A percentile compares a stretch with the other conserved stretches of the same genome.
phyloP scores from a whole-genome alignment of 1,140 invertebrate genomes.

The Lordiphosa collinella region DNA sequence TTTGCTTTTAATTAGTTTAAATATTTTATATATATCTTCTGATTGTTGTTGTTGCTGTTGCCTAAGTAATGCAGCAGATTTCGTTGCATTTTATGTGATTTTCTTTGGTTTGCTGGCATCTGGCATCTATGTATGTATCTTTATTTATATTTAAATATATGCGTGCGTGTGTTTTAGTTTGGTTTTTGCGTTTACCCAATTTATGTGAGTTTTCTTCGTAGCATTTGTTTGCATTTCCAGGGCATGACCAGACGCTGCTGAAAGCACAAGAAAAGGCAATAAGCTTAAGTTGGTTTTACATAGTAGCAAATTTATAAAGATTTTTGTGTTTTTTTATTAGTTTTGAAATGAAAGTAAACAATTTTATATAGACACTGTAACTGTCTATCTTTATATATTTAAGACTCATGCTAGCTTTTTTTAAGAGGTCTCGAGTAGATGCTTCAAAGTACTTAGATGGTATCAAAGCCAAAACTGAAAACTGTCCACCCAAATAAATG shows the following conservation, averaged over 20 bases:
- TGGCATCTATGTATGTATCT: conserved; percentile 1
- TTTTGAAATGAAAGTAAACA: too few relatives aligned
- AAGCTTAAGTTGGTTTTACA: conserved; percentile 12
- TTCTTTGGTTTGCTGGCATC: conserved; percentile 25
- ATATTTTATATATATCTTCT: conserved; percentile 42
- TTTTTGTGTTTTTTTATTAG: not conserved
- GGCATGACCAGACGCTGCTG: conserved; percentile 20
- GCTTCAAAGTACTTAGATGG: too few relatives aligned
- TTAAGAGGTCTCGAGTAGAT: too few relatives aligned
- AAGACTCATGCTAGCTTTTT: too few relatives aligned
- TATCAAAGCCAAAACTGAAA: too few relatives aligned
- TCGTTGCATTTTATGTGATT: conserved; percentile 65
- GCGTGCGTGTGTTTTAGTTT: not conserved
- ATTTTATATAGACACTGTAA: too few relatives aligned
- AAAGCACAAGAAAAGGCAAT: conserved; percentile 16
- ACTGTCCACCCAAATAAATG: too few relatives aligned
- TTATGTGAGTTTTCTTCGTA: conserved; percentile 33
- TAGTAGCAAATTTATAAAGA: not conserved
- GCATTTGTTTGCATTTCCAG: conserved; percentile 46
- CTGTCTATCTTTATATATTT: too few relatives aligned
- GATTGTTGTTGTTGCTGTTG: conserved; percentile 33
- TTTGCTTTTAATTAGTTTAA: conserved; percentile 48
- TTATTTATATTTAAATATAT: conserved; percentile 2
- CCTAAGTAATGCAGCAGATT: conserved; percentile 51
- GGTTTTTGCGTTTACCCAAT: conserved; percentile 39